These are phyloP conservation scores for Oncorhynchus nerka DNA, from an alignment of 2,113 vertebrate species.

Conservation along the genomic window DNA sequence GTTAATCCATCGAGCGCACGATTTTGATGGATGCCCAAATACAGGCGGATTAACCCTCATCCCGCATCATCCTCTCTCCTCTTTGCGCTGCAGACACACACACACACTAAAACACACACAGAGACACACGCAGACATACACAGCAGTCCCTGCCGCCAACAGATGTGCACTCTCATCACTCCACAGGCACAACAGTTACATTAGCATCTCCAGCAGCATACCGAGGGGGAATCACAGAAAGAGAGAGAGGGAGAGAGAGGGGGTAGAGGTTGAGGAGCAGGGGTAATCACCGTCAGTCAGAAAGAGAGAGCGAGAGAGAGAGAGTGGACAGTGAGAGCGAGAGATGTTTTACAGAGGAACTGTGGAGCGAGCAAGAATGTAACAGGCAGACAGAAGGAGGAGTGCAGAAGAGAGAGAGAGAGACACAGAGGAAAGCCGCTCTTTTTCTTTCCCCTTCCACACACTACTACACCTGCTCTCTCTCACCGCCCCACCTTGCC, in stretches of 20 bases:
- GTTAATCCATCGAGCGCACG: conserved; percentile 40
- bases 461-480: not conserved
- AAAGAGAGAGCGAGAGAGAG: not conserved
- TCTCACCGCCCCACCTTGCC: conserved; percentile 6
- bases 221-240: conserved; percentile 26
- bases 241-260: conserved; percentile 15
- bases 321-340: conserved; percentile 1
- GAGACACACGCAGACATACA: conserved; percentile 15
- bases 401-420: not conserved
- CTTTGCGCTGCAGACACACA: conserved; percentile 13
- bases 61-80: conserved; percentile 13
- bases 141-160: conserved; percentile 38
- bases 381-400: conserved; percentile 17
- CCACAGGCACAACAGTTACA: conserved; percentile 10
- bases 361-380: conserved; percentile 28
- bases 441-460: not conserved
- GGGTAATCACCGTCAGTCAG: not conserved
- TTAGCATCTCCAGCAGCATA: conserved; percentile 32
- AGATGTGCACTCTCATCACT: conserved; percentile 43
- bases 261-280: not conserved
- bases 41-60: conserved; percentile 41
- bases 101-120: conserved; percentile 9
- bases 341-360: conserved; percentile 34
- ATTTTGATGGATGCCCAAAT: conserved; percentile 33
- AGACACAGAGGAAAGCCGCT: conserved; percentile 9